phyloP scores from a whole-genome alignment of 2,797 vertebrate species.

The Ctenopoma multispine region DNA sequence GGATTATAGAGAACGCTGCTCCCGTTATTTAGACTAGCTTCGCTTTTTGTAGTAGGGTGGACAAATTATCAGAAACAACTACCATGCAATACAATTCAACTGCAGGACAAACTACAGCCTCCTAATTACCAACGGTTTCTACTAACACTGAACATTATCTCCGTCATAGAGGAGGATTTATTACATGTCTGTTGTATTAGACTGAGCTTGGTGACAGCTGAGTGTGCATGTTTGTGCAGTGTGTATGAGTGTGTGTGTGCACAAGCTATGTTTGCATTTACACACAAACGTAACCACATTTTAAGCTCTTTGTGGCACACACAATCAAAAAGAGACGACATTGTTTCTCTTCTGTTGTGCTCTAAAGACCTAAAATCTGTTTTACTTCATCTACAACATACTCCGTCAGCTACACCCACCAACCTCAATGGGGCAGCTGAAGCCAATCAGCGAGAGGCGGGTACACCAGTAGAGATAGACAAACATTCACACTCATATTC shows the following conservation, averaged over 20 bases:
- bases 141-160: too few relatives aligned
- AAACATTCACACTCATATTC: neutral
- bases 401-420: neutral
- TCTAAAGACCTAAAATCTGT: constrained; percentile 36
- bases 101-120: neutral
- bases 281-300: constrained; percentile 50
- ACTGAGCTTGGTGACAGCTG: neutral
- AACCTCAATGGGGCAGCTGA: neutral
- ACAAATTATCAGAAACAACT: neutral
- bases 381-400: neutral
- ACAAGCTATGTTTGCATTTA: constrained; percentile 59
- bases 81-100: neutral
- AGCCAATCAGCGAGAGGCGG: neutral
- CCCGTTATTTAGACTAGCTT: neutral
- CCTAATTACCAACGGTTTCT: too few relatives aligned
- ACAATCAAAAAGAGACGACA: constrained; percentile 28
- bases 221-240: neutral
- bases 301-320: constrained; percentile 58
- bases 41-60: neutral
- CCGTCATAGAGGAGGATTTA: too few relatives aligned
- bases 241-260: constrained; percentile 11
- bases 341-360: constrained; percentile 25
- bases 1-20: neutral
- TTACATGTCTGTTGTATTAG: too few relatives aligned
- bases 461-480: neutral